Evolutionary conservation across 2,797 vertebrate species (phyloP).

Genomic region (Ptychobarbus kaznakovi): DNA sequence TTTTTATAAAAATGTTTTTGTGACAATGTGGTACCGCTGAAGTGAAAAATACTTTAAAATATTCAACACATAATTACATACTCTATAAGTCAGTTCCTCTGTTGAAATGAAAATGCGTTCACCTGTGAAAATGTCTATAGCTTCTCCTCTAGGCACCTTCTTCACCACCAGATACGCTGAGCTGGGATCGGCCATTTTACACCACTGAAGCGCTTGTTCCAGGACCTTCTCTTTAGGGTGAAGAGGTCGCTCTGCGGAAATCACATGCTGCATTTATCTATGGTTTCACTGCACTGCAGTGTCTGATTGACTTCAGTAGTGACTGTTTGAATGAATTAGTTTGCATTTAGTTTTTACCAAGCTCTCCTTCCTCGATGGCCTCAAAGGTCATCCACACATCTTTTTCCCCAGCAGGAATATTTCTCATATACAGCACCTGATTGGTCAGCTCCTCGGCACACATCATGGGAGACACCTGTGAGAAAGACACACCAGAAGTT

Average conservation of each 20-base stretch:
- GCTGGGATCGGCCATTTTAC: conserved; percentile 92
- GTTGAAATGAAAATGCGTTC: conserved; percentile 17
- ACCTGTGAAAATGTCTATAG: conserved; percentile 91
- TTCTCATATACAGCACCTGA: conserved; percentile 95
- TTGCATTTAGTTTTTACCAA: conserved; percentile 78
- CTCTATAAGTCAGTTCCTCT: background rate
- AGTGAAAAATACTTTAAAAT: background rate
- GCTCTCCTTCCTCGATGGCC: conserved; percentile 90
- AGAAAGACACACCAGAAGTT: background rate
- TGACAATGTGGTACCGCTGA: background rate
- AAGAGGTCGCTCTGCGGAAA: conserved; percentile 85
- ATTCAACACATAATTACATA: background rate
- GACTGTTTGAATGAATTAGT: background rate
- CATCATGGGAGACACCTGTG: conserved; percentile 93
- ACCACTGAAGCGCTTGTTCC: conserved; percentile 96
- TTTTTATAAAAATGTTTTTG: background rate
- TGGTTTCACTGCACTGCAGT: background rate
- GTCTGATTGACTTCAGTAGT: background rate
- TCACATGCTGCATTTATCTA: background rate
- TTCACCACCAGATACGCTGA: conserved; percentile 90
- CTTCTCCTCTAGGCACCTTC: conserved; percentile 86
- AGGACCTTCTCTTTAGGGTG: conserved; percentile 96
- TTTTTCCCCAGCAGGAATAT: conserved; percentile 80
- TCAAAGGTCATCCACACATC: conserved; percentile 96
- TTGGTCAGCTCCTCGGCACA: conserved; percentile 95